Evolutionary conservation across 2,113 vertebrate species (phyloP), one percentile per base, ranked within the genome.

Genomic region (Chinchilla lanigera): DNA sequence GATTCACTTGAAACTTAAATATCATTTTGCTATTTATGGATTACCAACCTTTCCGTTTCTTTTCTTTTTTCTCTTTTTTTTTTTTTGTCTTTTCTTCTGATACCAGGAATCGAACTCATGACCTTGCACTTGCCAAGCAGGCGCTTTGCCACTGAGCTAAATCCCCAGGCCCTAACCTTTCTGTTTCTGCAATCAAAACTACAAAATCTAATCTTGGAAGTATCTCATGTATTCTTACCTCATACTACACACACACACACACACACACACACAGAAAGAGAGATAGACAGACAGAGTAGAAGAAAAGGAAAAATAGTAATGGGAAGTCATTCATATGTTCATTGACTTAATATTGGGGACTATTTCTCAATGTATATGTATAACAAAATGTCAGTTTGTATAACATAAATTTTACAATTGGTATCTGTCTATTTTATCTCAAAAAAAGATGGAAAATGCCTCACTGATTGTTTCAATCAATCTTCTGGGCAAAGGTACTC

Each of bases 41-140:
- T 94, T 88, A 85, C 28, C 89, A 94, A 71, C 5, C 24, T 97
- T 88, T n/a, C n/a, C n/a, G n/a, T n/a, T n/a, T n/a, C n/a, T n/a
- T n/a, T n/a, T n/a, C n/a, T n/a, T n/a, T n/a, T n/a, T n/a, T n/a
- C n/a, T n/a, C n/a, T n/a, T n/a, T n/a, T n/a, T n/a, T n/a, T n/a
- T n/a, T n/a, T n/a, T n/a, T n/a, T n/a, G n/a, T n/a, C n/a, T n/a
- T n/a, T n/a, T n/a, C n/a, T n/a, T n/a, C n/a, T n/a, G n/a, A n/a
- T n/a, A n/a, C n/a, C n/a, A n/a, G n/a, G n/a, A n/a, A n/a, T n/a
- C n/a, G n/a, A n/a, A n/a, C n/a, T n/a, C n/a, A n/a, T n/a, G n/a
- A n/a, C n/a, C n/a, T n/a, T n/a, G n/a, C n/a, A n/a, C n/a, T n/a
- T n/a, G n/a, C n/a, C n/a, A n/a, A n/a, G n/a, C n/a, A n/a, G n/a